Evolutionary conservation across 2,888 invertebrate genomes (phyloP), one percentile per base, ranked within the genome.

Genomic region (Lepidocyrtinus sp.): DNA sequence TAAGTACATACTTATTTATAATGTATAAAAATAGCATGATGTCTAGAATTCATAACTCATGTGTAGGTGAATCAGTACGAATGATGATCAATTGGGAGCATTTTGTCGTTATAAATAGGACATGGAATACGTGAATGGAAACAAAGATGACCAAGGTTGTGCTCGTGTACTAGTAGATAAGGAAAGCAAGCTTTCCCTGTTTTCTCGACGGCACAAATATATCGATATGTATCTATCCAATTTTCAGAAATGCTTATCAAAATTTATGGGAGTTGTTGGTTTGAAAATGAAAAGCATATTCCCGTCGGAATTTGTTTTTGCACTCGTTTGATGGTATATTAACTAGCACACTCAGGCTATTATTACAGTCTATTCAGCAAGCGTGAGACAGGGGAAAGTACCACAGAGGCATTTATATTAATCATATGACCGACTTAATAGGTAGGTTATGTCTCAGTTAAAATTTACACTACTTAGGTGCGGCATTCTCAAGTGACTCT

Each of bases 161-260:
- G n/a, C n/a, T n/a, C n/a, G n/a, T n/a, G n/a, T n/a, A n/a, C n/a
- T n/a, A n/a, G n/a, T n/a, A n/a, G n/a, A n/a, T n/a, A n/a, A n/a
- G n/a, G n/a, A n/a, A n/a, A n/a, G n/a, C 46, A 12, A 9, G 15
- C 46, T 9, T 45, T 45, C 9, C 9, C 9, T 45, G 15, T 12
- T 45, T 12, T 45, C 9, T 15, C 46, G 15, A 45, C 9, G 46
- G 9, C 15, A 45, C 21, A 63, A 15, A 7, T 63, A 25, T 5
- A 21, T 17, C 24, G 65, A 9, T 62, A 15, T 73, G 7, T 36
- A 36, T 36, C 5, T 50, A n/a, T 50, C 17, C 50, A 50, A 22
- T 80, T 83, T 81, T 46, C 69, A 86, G 86, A 94, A 95, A 93
- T 96, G 96, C 90, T 91, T 97, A 87, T n/a, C 65, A 27, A 22